These are phyloP conservation scores for Aphaenogaster ashmeadi DNA, from an alignment of 1,140 invertebrate genomes.

Conservation along the genomic window DNA sequence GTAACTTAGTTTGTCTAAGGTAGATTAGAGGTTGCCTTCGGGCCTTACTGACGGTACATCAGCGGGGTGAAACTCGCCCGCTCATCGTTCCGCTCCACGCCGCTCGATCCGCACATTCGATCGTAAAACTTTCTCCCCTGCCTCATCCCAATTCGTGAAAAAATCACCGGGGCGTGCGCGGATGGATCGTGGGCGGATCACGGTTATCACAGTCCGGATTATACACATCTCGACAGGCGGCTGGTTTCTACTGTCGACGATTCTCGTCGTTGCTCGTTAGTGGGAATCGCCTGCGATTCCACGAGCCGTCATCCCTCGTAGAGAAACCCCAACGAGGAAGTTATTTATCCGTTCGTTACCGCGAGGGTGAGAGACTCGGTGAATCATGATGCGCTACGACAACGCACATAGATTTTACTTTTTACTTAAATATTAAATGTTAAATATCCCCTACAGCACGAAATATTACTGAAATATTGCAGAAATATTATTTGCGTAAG, in stretches of 20 bases:
- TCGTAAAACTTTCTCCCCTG: conserved; percentile 53
- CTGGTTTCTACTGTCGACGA: conserved; percentile 1
- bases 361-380: too few species aligned
- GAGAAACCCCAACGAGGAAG: not conserved
- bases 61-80: not conserved
- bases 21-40: conserved; percentile 64
- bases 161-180: conserved; percentile 28
- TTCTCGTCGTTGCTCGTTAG: conserved; percentile 23
- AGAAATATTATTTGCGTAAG: too few species aligned
- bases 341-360: conserved; percentile 27
- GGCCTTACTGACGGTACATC: not conserved
- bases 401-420: not conserved
- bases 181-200: not conserved
- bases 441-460: too few species aligned
- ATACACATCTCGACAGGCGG: not conserved
- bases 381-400: not conserved
- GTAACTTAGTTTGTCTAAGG: conserved; percentile 61
- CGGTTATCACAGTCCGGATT: conserved; percentile 22
- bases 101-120: conserved; percentile 16
- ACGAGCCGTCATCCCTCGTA: not conserved
- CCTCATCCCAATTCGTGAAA: not conserved
- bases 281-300: not conserved
- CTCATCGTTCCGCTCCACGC: not conserved
- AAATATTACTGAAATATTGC: too few species aligned
- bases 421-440: not conserved